Percentiles rank a stretch among this genome's conserved stretches.
phyloP scores from a whole-genome alignment of 2,113 vertebrate genomes.

The Apistogramma diplotaenia region DNA sequence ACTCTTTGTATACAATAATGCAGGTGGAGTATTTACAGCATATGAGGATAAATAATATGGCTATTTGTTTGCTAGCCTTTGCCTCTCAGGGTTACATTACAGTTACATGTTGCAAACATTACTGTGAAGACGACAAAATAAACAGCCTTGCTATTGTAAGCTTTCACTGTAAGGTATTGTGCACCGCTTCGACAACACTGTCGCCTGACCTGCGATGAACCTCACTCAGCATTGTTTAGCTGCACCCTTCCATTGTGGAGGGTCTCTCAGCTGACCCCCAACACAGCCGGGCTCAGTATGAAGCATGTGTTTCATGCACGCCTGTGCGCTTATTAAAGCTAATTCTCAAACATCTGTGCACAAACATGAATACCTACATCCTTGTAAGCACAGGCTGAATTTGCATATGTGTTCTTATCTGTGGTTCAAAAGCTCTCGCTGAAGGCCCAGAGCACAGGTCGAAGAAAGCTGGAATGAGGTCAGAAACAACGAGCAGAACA shows the following conservation, averaged over 20 bases:
- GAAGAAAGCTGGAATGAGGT: slow-evolving; percentile 57
- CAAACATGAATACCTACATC: background rate
- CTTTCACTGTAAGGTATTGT: slow-evolving; percentile 42
- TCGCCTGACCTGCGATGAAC: slow-evolving; percentile 48
- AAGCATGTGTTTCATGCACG: background rate
- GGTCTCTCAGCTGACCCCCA: slow-evolving; percentile 41
- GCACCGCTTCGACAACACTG: slow-evolving; percentile 8
- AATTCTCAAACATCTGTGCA: background rate
- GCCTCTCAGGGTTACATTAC: slow-evolving; percentile 22
- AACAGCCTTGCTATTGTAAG: slow-evolving; percentile 28
- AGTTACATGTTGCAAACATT: slow-evolving; percentile 36
- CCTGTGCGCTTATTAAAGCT: slow-evolving; percentile 6
- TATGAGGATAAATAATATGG: slow-evolving; percentile 8
- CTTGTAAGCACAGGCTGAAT: background rate
- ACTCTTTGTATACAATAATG: background rate
- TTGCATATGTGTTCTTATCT: slow-evolving; percentile 14
- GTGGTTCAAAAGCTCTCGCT: slow-evolving; percentile 33
- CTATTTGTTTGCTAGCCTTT: slow-evolving; percentile 25
- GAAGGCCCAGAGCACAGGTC: slow-evolving; percentile 51
- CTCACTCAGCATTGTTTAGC: slow-evolving; percentile 49
- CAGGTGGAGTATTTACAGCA: background rate
- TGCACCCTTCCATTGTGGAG: slow-evolving; percentile 34
- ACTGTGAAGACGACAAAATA: slow-evolving; percentile 24
- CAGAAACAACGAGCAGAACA: slow-evolving; percentile 56
- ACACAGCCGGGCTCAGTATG: background rate